These are phyloP conservation scores for Amazona ochrocephala DNA, from an alignment of 2,797 vertebrate species.

Conservation along the genomic window DNA sequence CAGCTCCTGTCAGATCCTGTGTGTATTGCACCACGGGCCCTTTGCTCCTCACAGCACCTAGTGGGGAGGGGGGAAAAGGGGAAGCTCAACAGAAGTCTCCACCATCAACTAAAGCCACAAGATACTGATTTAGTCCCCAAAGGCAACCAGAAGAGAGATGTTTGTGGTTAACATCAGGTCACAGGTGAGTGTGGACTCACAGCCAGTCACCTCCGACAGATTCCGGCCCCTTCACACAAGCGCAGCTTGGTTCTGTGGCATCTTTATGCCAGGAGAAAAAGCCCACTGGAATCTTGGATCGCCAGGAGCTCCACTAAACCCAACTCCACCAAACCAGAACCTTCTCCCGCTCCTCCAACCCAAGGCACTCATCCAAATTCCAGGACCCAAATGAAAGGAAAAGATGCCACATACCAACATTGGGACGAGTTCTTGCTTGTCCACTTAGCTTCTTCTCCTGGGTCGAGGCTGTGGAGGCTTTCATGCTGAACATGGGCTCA, in stretches of 20 bases:
- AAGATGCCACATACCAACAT: constrained; percentile 83
- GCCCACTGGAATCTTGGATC: background rate
- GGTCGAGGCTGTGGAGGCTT: constrained; percentile 89
- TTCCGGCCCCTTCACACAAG: background rate
- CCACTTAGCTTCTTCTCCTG: constrained; percentile 94
- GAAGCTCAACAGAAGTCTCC: background rate
- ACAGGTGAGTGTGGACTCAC: accelerated
- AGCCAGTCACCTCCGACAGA: too few species aligned
- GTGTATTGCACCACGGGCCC: constrained; percentile 96
- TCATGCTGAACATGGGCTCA: constrained; percentile 99
- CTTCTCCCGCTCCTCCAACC: background rate
- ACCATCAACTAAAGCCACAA: background rate
- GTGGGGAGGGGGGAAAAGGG: background rate
- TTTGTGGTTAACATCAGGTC: accelerated
- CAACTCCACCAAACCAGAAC: background rate
- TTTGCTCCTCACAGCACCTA: constrained; percentile 91
- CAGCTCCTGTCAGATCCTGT: constrained; percentile 81
- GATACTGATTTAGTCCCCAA: accelerated
- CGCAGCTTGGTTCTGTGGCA: background rate
- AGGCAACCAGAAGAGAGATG: accelerated
- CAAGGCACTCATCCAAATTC: accelerated
- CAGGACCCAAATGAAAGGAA: accelerated
- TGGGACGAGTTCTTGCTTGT: constrained; percentile 90
- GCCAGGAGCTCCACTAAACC: background rate
- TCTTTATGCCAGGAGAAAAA: background rate